These are phyloP conservation scores for Serilophus lunatus DNA, from an alignment of 2,113 vertebrate genomes.

Conservation along the genomic window DNA sequence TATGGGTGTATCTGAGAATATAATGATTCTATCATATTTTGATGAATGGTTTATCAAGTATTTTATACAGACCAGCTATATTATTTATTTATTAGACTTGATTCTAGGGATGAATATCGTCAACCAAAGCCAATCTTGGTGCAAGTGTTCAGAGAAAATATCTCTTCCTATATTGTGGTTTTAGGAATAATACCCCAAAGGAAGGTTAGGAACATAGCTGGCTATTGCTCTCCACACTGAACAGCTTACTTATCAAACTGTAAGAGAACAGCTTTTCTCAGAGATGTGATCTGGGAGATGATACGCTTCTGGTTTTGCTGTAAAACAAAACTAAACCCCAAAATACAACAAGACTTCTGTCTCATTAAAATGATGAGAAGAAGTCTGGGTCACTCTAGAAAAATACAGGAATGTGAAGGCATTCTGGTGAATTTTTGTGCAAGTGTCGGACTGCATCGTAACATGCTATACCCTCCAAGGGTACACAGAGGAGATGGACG, in stretches of 20 bases:
- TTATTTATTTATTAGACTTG: not conserved
- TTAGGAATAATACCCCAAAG: not conserved
- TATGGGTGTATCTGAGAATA: not conserved
- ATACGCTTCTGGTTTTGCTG: not conserved
- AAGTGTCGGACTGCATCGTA: not conserved
- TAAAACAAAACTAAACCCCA: not conserved
- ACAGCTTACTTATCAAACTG: not conserved
- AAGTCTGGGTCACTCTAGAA: not conserved
- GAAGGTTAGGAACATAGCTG: not conserved
- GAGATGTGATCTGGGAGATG: not conserved
- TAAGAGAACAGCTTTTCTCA: not conserved
- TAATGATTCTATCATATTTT: not conserved
- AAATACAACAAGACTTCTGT: not conserved
- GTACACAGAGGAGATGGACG: not conserved
- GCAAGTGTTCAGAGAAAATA: not conserved
- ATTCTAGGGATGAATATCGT: not conserved
- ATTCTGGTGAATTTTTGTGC: not conserved
- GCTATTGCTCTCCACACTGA: not conserved
- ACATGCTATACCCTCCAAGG: accelerated
- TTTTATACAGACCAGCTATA: not conserved
- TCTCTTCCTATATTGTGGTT: not conserved
- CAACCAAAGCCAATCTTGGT: not conserved
- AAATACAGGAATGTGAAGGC: not conserved
- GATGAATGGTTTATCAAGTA: not conserved
- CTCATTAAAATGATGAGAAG: not conserved